A percentile compares a stretch with the other conserved stretches of the same genome.
Conservation (phyloP, 2,113 vertebrate species). For the Urocolius indicus region DNA sequence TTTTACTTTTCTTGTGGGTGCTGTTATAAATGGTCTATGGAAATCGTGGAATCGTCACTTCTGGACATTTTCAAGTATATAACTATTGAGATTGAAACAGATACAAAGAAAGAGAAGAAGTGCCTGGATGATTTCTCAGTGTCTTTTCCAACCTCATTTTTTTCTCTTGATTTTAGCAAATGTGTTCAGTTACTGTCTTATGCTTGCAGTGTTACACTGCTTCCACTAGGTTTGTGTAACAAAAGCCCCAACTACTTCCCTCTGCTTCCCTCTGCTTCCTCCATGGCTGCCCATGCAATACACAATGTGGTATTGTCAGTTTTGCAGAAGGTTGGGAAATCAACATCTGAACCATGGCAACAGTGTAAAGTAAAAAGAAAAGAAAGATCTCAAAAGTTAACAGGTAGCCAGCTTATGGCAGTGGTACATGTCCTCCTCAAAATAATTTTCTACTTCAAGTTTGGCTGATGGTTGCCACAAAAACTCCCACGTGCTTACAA, state of each 20-base stretch:
- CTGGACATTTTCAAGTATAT: background rate
- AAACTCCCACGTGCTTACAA: background rate
- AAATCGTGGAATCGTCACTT: slow-evolving; percentile 1
- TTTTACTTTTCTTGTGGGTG: slow-evolving; percentile 21
- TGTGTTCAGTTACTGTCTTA: background rate
- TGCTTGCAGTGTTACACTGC: background rate
- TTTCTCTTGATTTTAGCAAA: background rate
- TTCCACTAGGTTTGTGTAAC: background rate
- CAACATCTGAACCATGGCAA: background rate
- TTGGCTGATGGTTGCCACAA: background rate
- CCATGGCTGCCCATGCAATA: background rate
- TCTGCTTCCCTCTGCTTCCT: slow-evolving; percentile 20
- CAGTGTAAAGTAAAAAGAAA: background rate
- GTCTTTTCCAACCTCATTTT: background rate
- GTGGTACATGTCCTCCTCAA: background rate
- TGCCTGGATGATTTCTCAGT: background rate
- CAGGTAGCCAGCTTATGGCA: background rate
- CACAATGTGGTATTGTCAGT: background rate
- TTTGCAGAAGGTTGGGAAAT: slow-evolving; percentile 31
- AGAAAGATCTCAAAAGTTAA: background rate
- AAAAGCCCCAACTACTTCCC: background rate
- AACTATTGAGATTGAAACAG: background rate
- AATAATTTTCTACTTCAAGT: background rate
- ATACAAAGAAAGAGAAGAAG: background rate
- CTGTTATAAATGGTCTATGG: slow-evolving; percentile 6